Percentiles rank a stretch among this genome's conserved stretches.
Evolutionary conservation across 2,888 invertebrate species (phyloP).

Genomic region (Stegophylla sp.): DNA sequence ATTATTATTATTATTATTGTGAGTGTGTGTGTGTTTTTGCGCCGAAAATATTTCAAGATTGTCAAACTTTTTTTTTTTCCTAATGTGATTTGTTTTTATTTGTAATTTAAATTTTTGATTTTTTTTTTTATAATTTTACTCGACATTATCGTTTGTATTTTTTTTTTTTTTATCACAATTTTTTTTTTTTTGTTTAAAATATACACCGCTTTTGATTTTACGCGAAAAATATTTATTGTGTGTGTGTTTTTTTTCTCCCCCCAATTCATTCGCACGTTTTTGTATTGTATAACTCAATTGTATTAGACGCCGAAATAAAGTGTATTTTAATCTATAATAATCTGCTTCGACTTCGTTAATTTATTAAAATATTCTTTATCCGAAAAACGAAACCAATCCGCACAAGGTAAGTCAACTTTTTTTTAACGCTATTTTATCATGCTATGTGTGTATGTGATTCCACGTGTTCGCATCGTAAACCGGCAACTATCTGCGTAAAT

Average conservation of each 20-base stretch:
- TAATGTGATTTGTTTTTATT: background rate
- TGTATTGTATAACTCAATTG: background rate
- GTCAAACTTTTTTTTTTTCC: background rate
- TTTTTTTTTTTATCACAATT: background rate
- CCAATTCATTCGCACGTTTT: background rate
- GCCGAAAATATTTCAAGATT: too few relatives aligned
- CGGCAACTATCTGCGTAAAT: too few relatives aligned
- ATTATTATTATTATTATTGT: background rate
- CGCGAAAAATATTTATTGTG: conserved; percentile 6
- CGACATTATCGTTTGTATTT: background rate
- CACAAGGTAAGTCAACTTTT: conserved; percentile 14
- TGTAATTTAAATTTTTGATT: background rate
- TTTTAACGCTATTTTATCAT: too few relatives aligned
- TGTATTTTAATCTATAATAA: background rate
- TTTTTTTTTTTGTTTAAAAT: background rate
- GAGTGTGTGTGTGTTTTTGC: too few relatives aligned
- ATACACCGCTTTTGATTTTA: background rate
- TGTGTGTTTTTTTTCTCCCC: background rate
- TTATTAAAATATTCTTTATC: conserved; percentile 19
- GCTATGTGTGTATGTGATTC: too few relatives aligned
- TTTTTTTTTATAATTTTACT: background rate
- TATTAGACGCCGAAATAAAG: background rate
- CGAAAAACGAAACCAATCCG: background rate
- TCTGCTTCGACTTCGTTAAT: background rate
- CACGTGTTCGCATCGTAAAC: too few relatives aligned